These are phyloP conservation scores for Scaptomyza tumidula DNA, from an alignment of 2,888 invertebrate genomes.

Conservation along the genomic window DNA sequence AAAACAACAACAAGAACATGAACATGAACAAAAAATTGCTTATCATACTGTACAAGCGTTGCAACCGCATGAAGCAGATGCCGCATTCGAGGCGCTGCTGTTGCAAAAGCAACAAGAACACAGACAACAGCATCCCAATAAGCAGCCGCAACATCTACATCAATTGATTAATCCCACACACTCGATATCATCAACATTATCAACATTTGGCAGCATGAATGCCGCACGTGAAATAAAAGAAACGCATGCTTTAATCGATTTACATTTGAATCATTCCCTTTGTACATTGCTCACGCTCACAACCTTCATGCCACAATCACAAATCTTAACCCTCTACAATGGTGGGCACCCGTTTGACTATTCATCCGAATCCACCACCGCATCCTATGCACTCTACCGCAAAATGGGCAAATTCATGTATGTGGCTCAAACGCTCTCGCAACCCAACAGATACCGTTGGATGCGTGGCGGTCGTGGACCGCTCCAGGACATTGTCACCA, in stretches of 20 bases:
- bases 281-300: conserved; percentile 82
- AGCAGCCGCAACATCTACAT: conserved; percentile 47
- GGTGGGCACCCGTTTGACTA: conserved; percentile 52
- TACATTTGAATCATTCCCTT: conserved; percentile 80
- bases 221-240: conserved; percentile 73
- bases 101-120: conserved; percentile 69
- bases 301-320: conserved; percentile 81
- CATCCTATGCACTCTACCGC: conserved; percentile 73
- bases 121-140: conserved; percentile 13
- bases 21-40: conserved; percentile 55
- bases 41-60: conserved; percentile 80
- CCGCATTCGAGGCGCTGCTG: conserved; percentile 80
- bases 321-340: conserved; percentile 81
- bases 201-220: conserved; percentile 47
- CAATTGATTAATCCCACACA: conserved; percentile 42
- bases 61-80: conserved; percentile 78
- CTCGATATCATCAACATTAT: conserved; percentile 46
- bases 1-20: background rate
- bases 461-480: conserved; percentile 89
- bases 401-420: conserved; percentile 83
- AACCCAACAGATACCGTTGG: conserved; percentile 89
- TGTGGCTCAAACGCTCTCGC: conserved; percentile 80
- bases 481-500: conserved; percentile 90
- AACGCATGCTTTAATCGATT: conserved; percentile 82
- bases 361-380: conserved; percentile 45